phyloP scores from a whole-genome alignment of 1,140 invertebrate genomes.

The Goniozus legneri region DNA sequence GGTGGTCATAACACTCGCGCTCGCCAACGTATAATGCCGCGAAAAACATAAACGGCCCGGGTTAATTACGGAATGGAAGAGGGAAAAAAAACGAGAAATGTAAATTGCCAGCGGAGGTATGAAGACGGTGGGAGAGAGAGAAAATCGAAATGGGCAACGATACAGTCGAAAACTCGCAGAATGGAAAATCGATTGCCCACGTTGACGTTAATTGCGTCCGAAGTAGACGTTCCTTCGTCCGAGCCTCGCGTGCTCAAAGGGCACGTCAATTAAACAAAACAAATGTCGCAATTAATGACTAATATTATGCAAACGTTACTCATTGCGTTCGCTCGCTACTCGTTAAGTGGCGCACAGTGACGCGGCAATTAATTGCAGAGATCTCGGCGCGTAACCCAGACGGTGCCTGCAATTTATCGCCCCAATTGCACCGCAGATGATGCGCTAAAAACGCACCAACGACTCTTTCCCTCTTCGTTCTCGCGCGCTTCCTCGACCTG shows the following conservation, averaged over 20 bases:
- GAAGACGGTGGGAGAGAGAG: no score
- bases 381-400: not conserved
- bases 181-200: constrained; percentile 15
- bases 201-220: no score
- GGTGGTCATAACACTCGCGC: not conserved
- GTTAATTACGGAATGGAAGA: no score
- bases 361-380: constrained; percentile 19
- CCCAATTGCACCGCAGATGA: constrained; percentile 10
- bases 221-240: no score
- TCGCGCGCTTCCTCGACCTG: not conserved
- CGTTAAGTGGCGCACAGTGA: constrained; percentile 19
- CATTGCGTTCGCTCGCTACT: constrained; percentile 14
- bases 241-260: no score
- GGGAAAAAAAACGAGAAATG: constrained; percentile 16
- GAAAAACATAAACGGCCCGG: constrained; percentile 10
- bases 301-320: constrained; percentile 14
- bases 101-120: not conserved
- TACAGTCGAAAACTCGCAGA: no score
- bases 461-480: no score
- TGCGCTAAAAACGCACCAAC: constrained; percentile 17
- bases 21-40: constrained; percentile 9
- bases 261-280: constrained; percentile 21
- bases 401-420: constrained; percentile 6
- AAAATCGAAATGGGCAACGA: no score
- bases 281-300: constrained; percentile 26